Conservation (phyloP, 2,888 invertebrate genomes). For the Germaria angustata region DNA sequence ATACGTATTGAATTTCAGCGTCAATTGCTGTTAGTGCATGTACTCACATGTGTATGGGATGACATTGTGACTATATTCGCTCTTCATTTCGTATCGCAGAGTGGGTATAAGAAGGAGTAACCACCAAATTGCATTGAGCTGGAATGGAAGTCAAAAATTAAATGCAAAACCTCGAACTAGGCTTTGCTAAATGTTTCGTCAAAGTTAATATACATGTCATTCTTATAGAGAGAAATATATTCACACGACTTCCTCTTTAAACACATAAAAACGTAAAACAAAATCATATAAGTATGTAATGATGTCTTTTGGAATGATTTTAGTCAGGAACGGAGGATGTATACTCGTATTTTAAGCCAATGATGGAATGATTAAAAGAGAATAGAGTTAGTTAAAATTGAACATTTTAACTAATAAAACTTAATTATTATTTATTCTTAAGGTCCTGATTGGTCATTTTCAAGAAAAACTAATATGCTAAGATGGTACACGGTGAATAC, state of each 20-base stretch:
- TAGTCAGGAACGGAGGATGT: background rate
- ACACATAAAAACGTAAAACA: background rate
- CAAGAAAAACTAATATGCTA: too few species aligned
- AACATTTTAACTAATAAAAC: too few species aligned
- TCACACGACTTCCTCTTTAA: constrained; percentile 16
- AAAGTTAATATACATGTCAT: constrained; percentile 59
- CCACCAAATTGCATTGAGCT: constrained; percentile 16
- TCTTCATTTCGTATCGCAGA: constrained; percentile 40
- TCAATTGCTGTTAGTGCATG: background rate
- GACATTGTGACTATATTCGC: constrained; percentile 41
- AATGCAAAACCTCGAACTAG: constrained; percentile 62
- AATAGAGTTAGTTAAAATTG: too few species aligned
- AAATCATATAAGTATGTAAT: background rate
- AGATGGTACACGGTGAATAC: too few species aligned
- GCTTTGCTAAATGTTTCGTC: constrained; percentile 63
- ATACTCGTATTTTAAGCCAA: background rate
- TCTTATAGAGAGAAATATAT: background rate
- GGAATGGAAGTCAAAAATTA: constrained; percentile 50
- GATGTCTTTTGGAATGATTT: background rate
- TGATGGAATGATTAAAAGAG: too few species aligned
- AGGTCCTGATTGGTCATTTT: too few species aligned
- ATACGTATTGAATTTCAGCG: constrained; percentile 34
- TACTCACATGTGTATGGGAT: too few species aligned
- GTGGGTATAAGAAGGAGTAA: constrained; percentile 21
- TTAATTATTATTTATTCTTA: too few species aligned